A percentile compares a stretch with the other conserved stretches of the same genome.
Evolutionary conservation across 1,140 invertebrate genomes (phyloP).

Genomic region (Leguminivora glycinivorella): DNA sequence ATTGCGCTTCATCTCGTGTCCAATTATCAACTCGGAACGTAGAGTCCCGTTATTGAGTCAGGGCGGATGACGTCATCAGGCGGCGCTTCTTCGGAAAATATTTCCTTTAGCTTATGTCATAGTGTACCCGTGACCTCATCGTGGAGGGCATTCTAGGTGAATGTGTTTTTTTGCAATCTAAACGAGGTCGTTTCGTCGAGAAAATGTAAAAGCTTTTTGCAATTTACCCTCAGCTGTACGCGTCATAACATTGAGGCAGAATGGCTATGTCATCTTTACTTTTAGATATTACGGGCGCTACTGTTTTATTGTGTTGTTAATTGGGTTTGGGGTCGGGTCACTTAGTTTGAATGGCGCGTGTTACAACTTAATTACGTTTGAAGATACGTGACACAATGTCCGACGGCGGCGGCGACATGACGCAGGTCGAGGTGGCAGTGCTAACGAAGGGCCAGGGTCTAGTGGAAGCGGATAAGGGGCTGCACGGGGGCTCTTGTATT

Average conservation of each 20-base stretch:
- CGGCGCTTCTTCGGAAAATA: constrained; percentile 29
- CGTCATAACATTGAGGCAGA: constrained; percentile 36
- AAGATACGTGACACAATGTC: constrained; percentile 12
- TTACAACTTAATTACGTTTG: constrained; percentile 16
- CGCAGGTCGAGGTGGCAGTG: constrained; percentile 57
- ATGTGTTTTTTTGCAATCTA: constrained; percentile 47
- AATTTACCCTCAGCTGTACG: constrained; percentile 46
- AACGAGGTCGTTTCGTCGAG: constrained; percentile 50
- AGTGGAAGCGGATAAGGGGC: constrained; percentile 65
- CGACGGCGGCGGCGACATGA: constrained; percentile 45
- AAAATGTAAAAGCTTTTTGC: constrained; percentile 55
- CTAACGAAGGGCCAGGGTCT: constrained; percentile 62
- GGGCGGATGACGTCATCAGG: constrained; percentile 19
- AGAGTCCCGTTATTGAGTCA: constrained; percentile 6
- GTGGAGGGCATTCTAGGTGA: constrained; percentile 39
- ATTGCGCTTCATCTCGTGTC: not conserved
- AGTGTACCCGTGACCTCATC: constrained; percentile 43
- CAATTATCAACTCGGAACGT: not conserved
- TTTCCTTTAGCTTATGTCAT: constrained; percentile 34
- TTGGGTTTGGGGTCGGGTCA: constrained; percentile 1
- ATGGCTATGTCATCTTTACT: constrained; percentile 31
- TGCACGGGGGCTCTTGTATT: constrained; percentile 66
- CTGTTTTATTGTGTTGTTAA: not conserved
- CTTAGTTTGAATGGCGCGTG: constrained; percentile 7
- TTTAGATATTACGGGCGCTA: constrained; percentile 29